A percentile compares a stretch with the other conserved stretches of the same genome.
Evolutionary conservation across 2,113 vertebrate species (phyloP).

Genomic region (Passer montanus): DNA sequence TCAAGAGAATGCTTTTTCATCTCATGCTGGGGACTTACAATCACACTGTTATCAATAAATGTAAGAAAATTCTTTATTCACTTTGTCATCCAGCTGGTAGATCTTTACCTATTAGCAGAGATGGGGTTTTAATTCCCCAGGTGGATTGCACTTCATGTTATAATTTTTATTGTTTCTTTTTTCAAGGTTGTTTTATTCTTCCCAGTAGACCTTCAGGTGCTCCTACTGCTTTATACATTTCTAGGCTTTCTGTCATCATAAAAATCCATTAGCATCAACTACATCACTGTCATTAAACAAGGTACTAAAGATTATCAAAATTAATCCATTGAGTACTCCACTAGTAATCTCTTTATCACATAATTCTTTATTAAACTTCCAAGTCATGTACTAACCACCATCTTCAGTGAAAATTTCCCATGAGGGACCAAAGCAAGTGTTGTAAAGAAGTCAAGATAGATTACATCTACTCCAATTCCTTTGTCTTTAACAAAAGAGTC

Average conservation of each 20-base stretch:
- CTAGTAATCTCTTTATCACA: not conserved
- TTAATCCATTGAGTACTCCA: not conserved
- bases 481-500: not conserved
- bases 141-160: not conserved
- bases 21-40: not conserved
- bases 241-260: not conserved
- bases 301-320: not conserved
- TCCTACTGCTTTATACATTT: not conserved
- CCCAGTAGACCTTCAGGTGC: not conserved
- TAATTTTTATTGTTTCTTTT: not conserved
- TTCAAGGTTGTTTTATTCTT: not conserved
- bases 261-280: not conserved
- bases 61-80: not conserved
- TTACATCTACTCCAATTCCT: not conserved
- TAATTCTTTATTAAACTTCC: not conserved
- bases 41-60: not conserved
- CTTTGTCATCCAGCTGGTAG: not conserved
- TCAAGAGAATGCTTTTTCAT: not conserved
- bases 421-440: not conserved
- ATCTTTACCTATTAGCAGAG: not conserved
- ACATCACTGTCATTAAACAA: not conserved
- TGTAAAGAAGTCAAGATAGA: not conserved
- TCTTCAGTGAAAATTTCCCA: conserved; percentile 1
- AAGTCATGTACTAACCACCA: not conserved
- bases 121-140: not conserved